Evolutionary conservation across 2,888 invertebrate genomes (phyloP), one percentile per base, ranked within the genome.

Genomic region (Dasypogon diadema): DNA sequence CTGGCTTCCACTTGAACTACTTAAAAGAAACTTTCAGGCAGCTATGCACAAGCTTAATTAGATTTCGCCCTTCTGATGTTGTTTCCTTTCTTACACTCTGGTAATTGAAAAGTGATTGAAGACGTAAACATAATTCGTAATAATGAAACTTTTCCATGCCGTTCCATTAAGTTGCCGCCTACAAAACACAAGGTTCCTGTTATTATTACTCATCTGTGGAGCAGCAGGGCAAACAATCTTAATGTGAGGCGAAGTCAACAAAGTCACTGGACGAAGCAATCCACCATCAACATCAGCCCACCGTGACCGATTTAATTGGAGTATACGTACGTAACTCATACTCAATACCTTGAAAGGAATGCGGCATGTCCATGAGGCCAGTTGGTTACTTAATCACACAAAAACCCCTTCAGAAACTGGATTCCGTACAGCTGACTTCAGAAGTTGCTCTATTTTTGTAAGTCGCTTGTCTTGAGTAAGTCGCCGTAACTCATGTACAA

Each of bases 281-380:
- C 34, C 12, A 26, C 37, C 21, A 60, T 16, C 12, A 26, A 16
- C 21, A 60, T 16, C 65, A 48, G 65, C 48, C 48, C 48, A 68
- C 65, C 65, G 65, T 68, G 65, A 68, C 65, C 48, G 48, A 68
- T 68, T 68, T 68, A 68, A 68, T 68, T 68, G 48, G 65, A 68
- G 48, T 68, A n/a, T n/a, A n/a, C 46, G 18, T 16, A 24, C 26
- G 22, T 48, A 24, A 34, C 18, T 48, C 65, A 42, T 68, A 48
- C 24, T 68, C 48, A 48, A 48, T 68, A 48, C 65, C 65, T 68
- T 68, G 65, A 48, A 68, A 68, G 65, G 65, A 68, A 68, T 68
- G 65, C 65, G 65, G 65, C 65, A 26, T 68, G 65, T 68, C 48
- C 65, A 68, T 68, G 65, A 68, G 48, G 46, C 16, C 22, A 56